A percentile compares a stretch with the other conserved stretches of the same genome.
Evolutionary conservation across 2,888 invertebrate genomes (phyloP).

Genomic region (Odontothrips loti): DNA sequence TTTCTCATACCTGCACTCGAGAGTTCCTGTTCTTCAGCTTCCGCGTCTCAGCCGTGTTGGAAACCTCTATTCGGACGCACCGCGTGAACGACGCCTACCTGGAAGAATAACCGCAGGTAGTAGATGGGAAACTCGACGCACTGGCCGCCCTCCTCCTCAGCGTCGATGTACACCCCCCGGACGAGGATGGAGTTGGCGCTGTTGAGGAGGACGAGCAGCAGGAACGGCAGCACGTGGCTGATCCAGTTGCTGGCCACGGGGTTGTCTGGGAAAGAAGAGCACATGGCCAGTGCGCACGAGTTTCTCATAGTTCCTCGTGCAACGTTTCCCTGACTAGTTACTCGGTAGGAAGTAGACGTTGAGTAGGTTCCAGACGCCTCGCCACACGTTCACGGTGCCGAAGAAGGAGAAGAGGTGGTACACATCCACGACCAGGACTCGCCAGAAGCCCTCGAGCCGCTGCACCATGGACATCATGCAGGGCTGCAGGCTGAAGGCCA

Average conservation of each 20-base stretch:
- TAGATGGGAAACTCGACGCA: slow-evolving; percentile 81
- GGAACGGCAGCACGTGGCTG: slow-evolving; percentile 68
- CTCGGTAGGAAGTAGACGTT: slow-evolving; percentile 75
- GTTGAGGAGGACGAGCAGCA: slow-evolving; percentile 71
- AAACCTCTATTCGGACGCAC: not conserved
- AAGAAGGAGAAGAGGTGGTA: slow-evolving; percentile 72
- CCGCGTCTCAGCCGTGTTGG: too few species aligned
- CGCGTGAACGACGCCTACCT: slow-evolving; percentile 43
- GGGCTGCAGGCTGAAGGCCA: slow-evolving; percentile 71
- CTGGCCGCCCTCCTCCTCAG: slow-evolving; percentile 74
- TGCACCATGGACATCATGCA: slow-evolving; percentile 67
- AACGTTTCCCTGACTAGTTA: too few species aligned
- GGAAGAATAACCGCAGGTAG: slow-evolving; percentile 72
- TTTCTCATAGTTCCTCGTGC: too few species aligned
- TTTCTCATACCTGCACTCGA: too few species aligned
- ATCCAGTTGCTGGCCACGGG: slow-evolving; percentile 74
- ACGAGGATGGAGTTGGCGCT: slow-evolving; percentile 84
- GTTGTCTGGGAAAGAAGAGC: slow-evolving; percentile 54
- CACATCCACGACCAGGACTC: slow-evolving; percentile 68
- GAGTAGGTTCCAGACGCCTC: slow-evolving; percentile 77
- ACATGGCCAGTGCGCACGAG: slow-evolving; percentile 29
- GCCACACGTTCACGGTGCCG: slow-evolving; percentile 83
- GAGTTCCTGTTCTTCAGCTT: too few species aligned
- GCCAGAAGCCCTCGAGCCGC: slow-evolving; percentile 60
- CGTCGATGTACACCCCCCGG: slow-evolving; percentile 83